Base-by-base conservation (phyloP, 2,888 invertebrate genomes). In the Stenurella melanura region DNA sequence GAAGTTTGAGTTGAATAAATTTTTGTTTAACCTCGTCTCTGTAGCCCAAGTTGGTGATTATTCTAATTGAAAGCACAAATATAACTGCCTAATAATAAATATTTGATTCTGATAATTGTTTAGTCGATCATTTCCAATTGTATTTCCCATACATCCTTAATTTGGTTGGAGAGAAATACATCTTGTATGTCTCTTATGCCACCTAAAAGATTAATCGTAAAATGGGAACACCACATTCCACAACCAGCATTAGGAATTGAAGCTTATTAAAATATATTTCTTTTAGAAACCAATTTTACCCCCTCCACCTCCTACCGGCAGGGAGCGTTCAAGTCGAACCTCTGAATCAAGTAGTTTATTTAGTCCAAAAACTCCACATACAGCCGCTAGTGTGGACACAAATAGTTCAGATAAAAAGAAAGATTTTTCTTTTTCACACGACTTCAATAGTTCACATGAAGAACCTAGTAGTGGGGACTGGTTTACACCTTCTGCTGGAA, bases 321-420 rank as follows among this genome's bases (percentile, higher is more conserved):
- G 86, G 64, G 87, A 87, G n/a, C 80, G 87, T 18, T 83, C 85
- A 5, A 85, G 79, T 78, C 80, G 87, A 17, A 82, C 86, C 1
- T 89, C 88, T 15, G 89, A 89, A 76, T 85, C 87, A 6, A 86
- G 87, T 76, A 88, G 87, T 78, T 76, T 87, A 17, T 89, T 89
- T 77, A 90, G 89, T 82, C 89, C 89, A 7, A 88, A 87, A 82
- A 89, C 89, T 0, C 89, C 89, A 10, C 88, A 87, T 76, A 88
- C 86, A n/a, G 82, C 80, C 21, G 83, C 82, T 75, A 82, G 82
- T 21, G 80, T 80, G 9, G 82, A 84, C 30, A 83, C 80, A 69
- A 75, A 69, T 17, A 79, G 76, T 74, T 76, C 76, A 10, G 83
- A 85, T 64, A 85, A 86, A 70, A 87, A 87, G 67, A 86, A 86